Evolutionary conservation across 2,888 invertebrate species (phyloP), one percentile per base, ranked within the genome.

Genomic region (Sceliomorpha sp.): DNA sequence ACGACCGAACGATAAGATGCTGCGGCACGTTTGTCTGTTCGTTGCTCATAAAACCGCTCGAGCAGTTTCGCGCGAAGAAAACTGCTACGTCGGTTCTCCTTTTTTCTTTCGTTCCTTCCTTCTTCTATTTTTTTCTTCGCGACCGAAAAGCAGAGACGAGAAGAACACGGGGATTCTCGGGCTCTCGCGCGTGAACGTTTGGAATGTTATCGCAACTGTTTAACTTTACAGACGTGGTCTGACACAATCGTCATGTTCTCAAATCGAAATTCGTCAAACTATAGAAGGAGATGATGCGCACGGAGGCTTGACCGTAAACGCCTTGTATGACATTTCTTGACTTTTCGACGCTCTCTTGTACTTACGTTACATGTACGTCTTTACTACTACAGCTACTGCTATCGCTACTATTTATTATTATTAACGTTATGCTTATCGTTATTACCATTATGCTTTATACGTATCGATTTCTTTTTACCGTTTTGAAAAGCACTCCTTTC

Each of bases 121-220:
- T n/a, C n/a, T n/a, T n/a, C n/a, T n/a, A n/a, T 48, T 47, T 58
- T 29, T 15, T 51, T 31, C 20, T 20, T 20, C 20, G 39, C 24
- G 45, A 40, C 55, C 37, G 56, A 42, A 59, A 70, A 75, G 47
- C 59, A 60, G 50, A 64, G 64, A 55, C 53, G 42, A 69, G 75
- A n/a, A n/a, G 75, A 75, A 75, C 73, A 73, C 64, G 73, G 68
- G 62, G 45, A 70, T 63, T 69, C 66, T 56, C 66, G 44, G 70
- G 63, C 67, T 75, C 74, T 70, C 69, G 75, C 70, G 66, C 70
- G 73, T 78, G 75, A 82, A 78, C 70, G 73, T 81, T 80, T 85
- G 85, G 85, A 85, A 85, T 85, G 85, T 84, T 83, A 77, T 71
- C 70, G 73, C 69, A 20, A 73, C 62, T 76, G 63, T 63, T 76